Evolutionary conservation across 2,888 invertebrate genomes (phyloP), one percentile per base, ranked within the genome.

Genomic region (Himalopsyche kuldschensis): DNA sequence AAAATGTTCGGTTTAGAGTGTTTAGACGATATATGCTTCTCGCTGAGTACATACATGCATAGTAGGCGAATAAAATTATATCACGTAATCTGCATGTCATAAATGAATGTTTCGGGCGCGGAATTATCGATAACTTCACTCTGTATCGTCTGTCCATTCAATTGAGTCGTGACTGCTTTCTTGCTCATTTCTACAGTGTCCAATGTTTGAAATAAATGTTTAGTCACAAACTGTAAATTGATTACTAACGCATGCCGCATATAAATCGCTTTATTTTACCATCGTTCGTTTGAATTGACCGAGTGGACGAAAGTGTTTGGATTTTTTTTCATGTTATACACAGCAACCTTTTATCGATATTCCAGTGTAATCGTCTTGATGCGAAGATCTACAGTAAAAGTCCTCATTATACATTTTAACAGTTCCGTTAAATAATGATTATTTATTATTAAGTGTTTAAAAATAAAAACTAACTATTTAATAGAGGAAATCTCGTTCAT

Each of bases 211-310:
- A n/a, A n/a, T n/a, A n/a, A n/a, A n/a, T n/a, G n/a, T 30, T 69
- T 69, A 69, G 69, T 11, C 20, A 48, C 78, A 47, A 78, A 78
- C 78, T 48, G 78, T 78, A n/a, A 27, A 48, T 78, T 48, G 47
- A 78, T 47, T 47, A 31, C 48, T 27, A 17, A 69, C 35, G 69
- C 80, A 80, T 35, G 75, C 24, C 46, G 69, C 32, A 80, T 80
- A 80, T 24, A 46, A 79, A 80, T 69, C 41, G 80, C 63, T 80
- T 80, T 41, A 75, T 79, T 79, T 79, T 32, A 24, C 24, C 41
- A 0, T 41, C 41, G 46, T 27, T 41, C 1, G 27, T 69, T 69
- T 69, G 15, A 69, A 69, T 69, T 30, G 69, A 69, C 69, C 41
- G 41, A 41, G 15, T 69, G 15, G 69, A 69, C 27, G 27, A 69